phyloP scores from a whole-genome alignment of 2,797 vertebrate genomes.

The Lacerta viridis region DNA sequence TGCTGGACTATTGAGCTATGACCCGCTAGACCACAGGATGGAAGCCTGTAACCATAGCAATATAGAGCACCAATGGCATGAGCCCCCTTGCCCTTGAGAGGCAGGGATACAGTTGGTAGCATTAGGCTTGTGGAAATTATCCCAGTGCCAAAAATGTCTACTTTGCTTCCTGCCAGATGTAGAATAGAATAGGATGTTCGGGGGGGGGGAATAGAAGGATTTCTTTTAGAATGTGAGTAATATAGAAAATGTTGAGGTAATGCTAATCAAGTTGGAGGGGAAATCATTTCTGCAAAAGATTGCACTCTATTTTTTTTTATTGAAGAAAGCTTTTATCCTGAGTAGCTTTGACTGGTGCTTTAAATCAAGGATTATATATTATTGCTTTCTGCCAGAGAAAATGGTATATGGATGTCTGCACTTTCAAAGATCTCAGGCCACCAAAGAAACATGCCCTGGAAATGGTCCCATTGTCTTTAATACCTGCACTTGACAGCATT shows the following conservation, averaged over 20 bases:
- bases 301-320: conserved; percentile 30
- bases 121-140: conserved; percentile 1
- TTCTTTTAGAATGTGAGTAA: not conserved
- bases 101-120: not conserved
- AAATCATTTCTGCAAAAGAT: conserved; percentile 19
- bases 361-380: conserved; percentile 45
- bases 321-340: conserved; percentile 51
- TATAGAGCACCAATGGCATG: not conserved
- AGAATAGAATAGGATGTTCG: not conserved
- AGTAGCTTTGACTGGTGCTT: conserved; percentile 40
- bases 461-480: conserved; percentile 9
- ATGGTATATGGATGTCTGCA: conserved; percentile 15
- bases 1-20: not conserved
- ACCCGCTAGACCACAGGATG: not conserved
- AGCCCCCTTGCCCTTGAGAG: not conserved
- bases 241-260: not conserved
- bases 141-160: not conserved
- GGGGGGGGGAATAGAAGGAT: not conserved
- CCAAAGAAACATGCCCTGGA: conserved; percentile 32
- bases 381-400: conserved; percentile 34
- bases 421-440: conserved; percentile 6
- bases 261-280: conserved; percentile 17
- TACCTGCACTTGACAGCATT: not conserved
- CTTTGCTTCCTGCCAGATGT: not conserved
- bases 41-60: not conserved